Conservation (phyloP, 2,888 invertebrate genomes). For the Scaptomyza flava region DNA sequence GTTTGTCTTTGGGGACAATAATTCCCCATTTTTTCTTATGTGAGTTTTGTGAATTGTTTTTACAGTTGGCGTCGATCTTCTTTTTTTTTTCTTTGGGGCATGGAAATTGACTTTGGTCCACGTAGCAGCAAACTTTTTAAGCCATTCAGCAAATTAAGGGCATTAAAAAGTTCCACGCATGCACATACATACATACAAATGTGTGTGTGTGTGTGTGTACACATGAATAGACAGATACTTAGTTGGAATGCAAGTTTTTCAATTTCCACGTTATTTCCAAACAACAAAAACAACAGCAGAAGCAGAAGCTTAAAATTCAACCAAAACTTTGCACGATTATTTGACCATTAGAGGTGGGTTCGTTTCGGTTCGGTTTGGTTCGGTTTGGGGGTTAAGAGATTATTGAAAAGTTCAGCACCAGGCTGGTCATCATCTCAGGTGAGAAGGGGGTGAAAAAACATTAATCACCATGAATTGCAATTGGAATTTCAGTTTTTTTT, state of each 20-base stretch:
- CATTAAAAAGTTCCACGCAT: constrained; percentile 72
- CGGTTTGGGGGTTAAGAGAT: background rate
- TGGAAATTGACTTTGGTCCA: constrained; percentile 63
- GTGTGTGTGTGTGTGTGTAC: background rate
- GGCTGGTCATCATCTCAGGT: constrained; percentile 16
- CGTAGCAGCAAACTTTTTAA: constrained; percentile 72
- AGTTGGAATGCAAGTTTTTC: constrained; percentile 64
- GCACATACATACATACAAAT: background rate
- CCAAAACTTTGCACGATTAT: constrained; percentile 69
- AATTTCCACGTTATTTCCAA: constrained; percentile 67
- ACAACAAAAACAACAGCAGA: background rate
- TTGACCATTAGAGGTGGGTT: constrained; percentile 48
- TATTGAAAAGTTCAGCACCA: constrained; percentile 35
- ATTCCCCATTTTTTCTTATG: constrained; percentile 30
- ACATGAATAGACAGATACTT: constrained; percentile 29
- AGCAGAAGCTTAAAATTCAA: constrained; percentile 67
- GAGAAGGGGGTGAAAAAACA: constrained; percentile 30
- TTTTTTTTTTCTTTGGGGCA: constrained; percentile 8
- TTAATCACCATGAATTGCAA: constrained; percentile 66
- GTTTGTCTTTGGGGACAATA: constrained; percentile 66
- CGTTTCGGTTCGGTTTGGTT: background rate
- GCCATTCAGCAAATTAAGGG: constrained; percentile 75
- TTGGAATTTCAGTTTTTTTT: constrained; percentile 36
- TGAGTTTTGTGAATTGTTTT: constrained; percentile 50
- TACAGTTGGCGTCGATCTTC: constrained; percentile 53